Base-by-base conservation (phyloP, 2,797 vertebrate genomes). In the Triplophysa yarkandensis region DNA sequence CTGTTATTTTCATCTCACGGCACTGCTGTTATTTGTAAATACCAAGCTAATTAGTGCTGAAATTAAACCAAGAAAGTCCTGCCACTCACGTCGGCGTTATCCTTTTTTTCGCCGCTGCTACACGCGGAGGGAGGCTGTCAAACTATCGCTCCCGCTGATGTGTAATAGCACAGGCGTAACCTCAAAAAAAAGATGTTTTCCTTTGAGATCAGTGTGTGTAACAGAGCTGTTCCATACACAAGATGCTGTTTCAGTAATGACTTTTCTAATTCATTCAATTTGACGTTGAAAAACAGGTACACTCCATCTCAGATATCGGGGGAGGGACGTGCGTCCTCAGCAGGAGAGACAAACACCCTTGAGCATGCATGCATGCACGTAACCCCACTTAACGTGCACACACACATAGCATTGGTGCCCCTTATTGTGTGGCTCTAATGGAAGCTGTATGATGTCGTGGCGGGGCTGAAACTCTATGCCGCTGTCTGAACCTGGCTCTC, bases 401-500 rank as follows among this genome's bases (percentile, higher is more conserved):
- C 68, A 52, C 61, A 48, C 67, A 58, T 41, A 32, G 28, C 63
- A 28, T 50, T 2, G 21, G 17, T 17, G 0, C 41, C 27, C 30
- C 41, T 65, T 55, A 67, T 67, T 50, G 72, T 67, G 54, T 60
- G 62, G 19, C 39, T 66, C 71, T 64, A 46, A 57, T 55, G 48
- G 60, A 46, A 54, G 41, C 46, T 23, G 58, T 23, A 14, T 9
- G 16, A 28, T 48, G 63, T 48, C 30, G 9, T 36, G 32, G 34
- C 66, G 50, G 68, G 32, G 34, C 54, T 71, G 74, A 43, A 79
- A 76, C 68, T 65, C 74, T 48, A 79, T 79, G 55, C 73, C 67
- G 11, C 46, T 32, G 9, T 52, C 43, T 65, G 72, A 66, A 65
- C 36, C 23, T 30, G 14, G 43, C 50, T 66, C 71, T 65, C 61